Percentiles rank a stretch among this genome's conserved stretches.
These are phyloP conservation scores for Dimorphilus gyrociliatus DNA, from an alignment of 2,888 invertebrate species.

Conservation along the genomic window DNA sequence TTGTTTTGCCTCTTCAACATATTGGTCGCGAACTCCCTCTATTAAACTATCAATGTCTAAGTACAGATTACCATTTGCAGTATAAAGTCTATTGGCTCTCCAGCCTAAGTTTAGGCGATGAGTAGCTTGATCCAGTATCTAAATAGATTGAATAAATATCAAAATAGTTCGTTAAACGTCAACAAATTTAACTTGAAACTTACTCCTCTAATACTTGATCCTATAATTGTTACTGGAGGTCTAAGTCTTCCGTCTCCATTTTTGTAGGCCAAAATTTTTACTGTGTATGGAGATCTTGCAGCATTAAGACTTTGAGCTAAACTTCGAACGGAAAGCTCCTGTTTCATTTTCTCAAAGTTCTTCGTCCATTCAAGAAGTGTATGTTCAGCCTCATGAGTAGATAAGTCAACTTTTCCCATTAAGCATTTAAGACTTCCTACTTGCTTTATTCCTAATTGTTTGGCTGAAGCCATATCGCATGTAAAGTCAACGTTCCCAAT, in stretches of 20 bases:
- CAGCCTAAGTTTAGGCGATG: constrained; percentile 21
- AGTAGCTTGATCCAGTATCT: constrained; percentile 32
- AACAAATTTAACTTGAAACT: too few species aligned
- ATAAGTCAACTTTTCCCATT: constrained; percentile 36
- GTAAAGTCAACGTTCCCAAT: constrained; percentile 22
- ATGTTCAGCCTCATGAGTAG: constrained; percentile 29
- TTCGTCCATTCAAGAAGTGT: constrained; percentile 27
- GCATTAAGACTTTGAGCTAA: constrained; percentile 32
- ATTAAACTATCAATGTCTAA: constrained; percentile 31
- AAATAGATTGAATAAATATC: constrained; percentile 3
- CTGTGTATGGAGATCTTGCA: constrained; percentile 22
- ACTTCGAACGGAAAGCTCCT: constrained; percentile 17
- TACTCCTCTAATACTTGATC: constrained; percentile 32
- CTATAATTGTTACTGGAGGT: constrained; percentile 28
- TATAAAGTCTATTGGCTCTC: constrained; percentile 28
- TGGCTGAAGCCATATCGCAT: constrained; percentile 31
- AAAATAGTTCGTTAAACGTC: too few species aligned
- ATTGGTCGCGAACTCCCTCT: constrained; percentile 16
- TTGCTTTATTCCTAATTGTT: constrained; percentile 18
- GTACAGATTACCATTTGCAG: constrained; percentile 27
- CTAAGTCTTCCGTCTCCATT: constrained; percentile 33
- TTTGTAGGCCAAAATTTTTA: constrained; percentile 32
- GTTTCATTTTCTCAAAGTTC: constrained; percentile 18
- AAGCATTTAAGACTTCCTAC: constrained; percentile 33
- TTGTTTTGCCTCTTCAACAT: constrained; percentile 5